Conservation (phyloP, 2,888 invertebrate genomes). For the Pollenia griseotomentosa region DNA sequence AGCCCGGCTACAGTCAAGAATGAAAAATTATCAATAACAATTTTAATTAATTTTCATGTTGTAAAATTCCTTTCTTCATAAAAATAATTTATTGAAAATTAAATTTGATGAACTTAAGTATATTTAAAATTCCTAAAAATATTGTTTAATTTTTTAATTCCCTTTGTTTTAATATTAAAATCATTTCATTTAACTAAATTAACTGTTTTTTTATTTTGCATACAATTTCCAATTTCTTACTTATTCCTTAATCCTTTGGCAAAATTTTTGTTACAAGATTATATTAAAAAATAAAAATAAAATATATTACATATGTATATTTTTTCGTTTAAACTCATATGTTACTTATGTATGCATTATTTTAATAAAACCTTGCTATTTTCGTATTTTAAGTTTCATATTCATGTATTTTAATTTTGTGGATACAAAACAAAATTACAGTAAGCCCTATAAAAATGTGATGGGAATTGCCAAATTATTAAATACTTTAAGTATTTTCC, state of each 20-base stretch:
- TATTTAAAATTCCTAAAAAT: too few species aligned
- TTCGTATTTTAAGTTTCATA: constrained; percentile 18
- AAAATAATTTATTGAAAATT: too few species aligned
- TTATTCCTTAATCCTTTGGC: constrained; percentile 15
- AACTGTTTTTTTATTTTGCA: neutral
- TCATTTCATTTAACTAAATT: neutral
- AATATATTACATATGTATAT: neutral
- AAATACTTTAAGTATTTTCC: too few species aligned
- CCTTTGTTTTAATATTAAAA: neutral
- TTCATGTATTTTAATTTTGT: constrained; percentile 1
- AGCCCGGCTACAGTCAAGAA: too few species aligned
- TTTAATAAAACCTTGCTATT: constrained; percentile 41
- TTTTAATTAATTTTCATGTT: too few species aligned
- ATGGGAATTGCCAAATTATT: too few species aligned
- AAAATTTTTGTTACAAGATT: neutral
- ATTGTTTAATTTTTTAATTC: neutral
- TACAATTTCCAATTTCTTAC: neutral
- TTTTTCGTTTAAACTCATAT: constrained; percentile 14
- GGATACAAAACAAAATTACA: neutral
- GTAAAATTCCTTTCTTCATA: too few species aligned
- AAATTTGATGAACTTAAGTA: too few species aligned
- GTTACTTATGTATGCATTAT: constrained; percentile 1
- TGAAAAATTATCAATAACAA: too few species aligned
- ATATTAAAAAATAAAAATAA: neutral
- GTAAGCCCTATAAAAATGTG: neutral